Percentiles rank a stretch among this genome's conserved stretches.
These are phyloP conservation scores for Leucosticte australis DNA, from an alignment of 2,113 vertebrate genomes.

Conservation along the genomic window DNA sequence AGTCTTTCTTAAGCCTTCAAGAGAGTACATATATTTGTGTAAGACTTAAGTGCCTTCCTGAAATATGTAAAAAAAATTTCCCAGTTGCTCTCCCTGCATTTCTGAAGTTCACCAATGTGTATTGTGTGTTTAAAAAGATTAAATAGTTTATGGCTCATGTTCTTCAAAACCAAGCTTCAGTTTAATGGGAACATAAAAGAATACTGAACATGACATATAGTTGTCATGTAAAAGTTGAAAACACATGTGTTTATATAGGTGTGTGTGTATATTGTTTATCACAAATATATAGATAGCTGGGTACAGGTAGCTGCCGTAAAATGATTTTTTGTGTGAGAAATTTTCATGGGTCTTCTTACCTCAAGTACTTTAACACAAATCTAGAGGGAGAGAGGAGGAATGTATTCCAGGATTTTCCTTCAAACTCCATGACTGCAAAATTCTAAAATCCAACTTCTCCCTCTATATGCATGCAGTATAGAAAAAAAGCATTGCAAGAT, in stretches of 20 bases:
- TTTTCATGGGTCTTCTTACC: not conserved
- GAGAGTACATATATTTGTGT: not conserved
- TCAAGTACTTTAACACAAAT: not conserved
- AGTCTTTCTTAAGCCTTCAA: not conserved
- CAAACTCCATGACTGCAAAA: not conserved
- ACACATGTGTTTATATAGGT: rapidly evolving
- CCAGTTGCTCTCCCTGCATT: not conserved
- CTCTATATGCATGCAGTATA: not conserved
- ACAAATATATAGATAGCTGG: not conserved
- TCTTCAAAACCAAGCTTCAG: not conserved
- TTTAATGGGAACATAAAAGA: not conserved
- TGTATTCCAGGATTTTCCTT: not conserved
- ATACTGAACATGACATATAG: not conserved
- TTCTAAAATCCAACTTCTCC: not conserved
- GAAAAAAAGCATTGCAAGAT: not conserved
- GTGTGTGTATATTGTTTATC: not conserved
- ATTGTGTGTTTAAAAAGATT: not conserved
- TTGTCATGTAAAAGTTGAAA: not conserved
- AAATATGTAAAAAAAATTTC: not conserved
- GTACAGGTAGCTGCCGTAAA: not conserved
- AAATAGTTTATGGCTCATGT: not conserved
- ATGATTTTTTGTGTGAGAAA: not conserved
- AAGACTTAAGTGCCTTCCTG: not conserved
- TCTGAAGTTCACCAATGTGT: not conserved
- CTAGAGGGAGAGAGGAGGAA: not conserved